Evolutionary conservation across 2,888 invertebrate species (phyloP), one percentile per base, ranked within the genome.

Genomic region (Boloria selene): DNA sequence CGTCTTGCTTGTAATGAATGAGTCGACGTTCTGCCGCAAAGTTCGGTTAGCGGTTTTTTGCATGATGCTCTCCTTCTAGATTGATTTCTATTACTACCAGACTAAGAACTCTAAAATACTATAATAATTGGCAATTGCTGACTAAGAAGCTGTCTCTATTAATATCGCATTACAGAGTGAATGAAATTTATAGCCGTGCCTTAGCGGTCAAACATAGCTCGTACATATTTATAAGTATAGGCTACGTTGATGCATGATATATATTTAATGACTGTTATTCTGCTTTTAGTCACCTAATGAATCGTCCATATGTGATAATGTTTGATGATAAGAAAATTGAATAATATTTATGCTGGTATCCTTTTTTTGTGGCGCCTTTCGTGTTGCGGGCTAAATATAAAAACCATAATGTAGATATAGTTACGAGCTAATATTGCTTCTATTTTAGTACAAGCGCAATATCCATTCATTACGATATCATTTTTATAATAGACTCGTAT

Each of bases 41-140:
- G 84, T 88, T 88, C 83, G 84, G 83, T 83, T 86, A 87, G 86
- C 84, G 86, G 87, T 87, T 85, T 86, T 88, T 88, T 86, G 80
- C 77, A 78, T 77, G 79, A 77, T 81, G 83, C 80, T 87, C 86
- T 84, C 82, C 78, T 85, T 86, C 80, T 77, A 82, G 80, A 87
- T 87, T 85, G 84, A 87, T 86, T 87, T 87, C 84, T 85, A 83
- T 88, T 87, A 87, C 86, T 83, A 81, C 75, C 77, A 75, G 77
- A 74, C 77, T 79, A 78, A 77, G 81, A 82, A 83, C 83, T 82
- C 78, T 83, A 85, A 82, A 83, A 81, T 82, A 79, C 80, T 79
- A 73, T 74, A 82, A 80, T 86, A 83, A 87, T 86, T 82, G 82
- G 76, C 75, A 79, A 77, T 78, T 78, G 76, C 74, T 61, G 67